Evolutionary conservation across 2,888 invertebrate species (phyloP).

Genomic region (Thumatha senex): DNA sequence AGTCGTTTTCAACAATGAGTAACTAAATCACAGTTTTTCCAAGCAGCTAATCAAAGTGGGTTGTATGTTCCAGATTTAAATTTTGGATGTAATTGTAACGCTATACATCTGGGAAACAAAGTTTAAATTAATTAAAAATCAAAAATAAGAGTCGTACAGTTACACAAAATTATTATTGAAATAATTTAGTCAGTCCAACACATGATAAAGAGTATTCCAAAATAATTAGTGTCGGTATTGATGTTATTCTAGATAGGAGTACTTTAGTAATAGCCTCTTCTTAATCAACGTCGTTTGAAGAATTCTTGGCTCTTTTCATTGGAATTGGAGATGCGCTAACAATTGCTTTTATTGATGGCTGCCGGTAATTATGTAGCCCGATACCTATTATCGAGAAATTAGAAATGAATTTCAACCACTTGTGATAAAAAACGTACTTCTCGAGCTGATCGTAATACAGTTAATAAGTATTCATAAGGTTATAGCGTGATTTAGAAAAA

Average conservation of each 20-base stretch:
- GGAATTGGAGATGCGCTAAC: slow-evolving; percentile 28
- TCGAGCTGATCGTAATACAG: too few species aligned
- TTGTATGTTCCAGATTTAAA: too few species aligned
- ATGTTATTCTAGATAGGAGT: slow-evolving; percentile 60
- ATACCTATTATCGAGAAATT: slow-evolving; percentile 21
- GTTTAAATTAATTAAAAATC: too few species aligned
- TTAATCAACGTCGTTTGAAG: slow-evolving; percentile 67
- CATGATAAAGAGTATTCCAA: slow-evolving; percentile 24
- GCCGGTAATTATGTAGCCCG: slow-evolving; percentile 26
- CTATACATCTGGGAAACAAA: too few species aligned
- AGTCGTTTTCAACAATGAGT: too few species aligned
- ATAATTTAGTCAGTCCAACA: slow-evolving; percentile 10
- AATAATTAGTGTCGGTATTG: slow-evolving; percentile 68
- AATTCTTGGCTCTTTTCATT: slow-evolving; percentile 45
- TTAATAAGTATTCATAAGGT: neutral
- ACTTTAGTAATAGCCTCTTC: slow-evolving; percentile 66
- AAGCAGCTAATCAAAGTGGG: too few species aligned
- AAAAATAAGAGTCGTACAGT: neutral
- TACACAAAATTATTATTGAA: slow-evolving; percentile 21
- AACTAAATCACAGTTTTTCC: too few species aligned
- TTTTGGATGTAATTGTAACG: too few species aligned
- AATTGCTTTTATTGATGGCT: slow-evolving; percentile 37
- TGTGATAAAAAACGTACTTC: neutral
- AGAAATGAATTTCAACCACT: slow-evolving; percentile 3
- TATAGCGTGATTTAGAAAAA: neutral